Percentiles rank a stretch among this genome's conserved stretches.
Evolutionary conservation across 2,888 invertebrate genomes (phyloP).

Genomic region (Acleris holmiana): DNA sequence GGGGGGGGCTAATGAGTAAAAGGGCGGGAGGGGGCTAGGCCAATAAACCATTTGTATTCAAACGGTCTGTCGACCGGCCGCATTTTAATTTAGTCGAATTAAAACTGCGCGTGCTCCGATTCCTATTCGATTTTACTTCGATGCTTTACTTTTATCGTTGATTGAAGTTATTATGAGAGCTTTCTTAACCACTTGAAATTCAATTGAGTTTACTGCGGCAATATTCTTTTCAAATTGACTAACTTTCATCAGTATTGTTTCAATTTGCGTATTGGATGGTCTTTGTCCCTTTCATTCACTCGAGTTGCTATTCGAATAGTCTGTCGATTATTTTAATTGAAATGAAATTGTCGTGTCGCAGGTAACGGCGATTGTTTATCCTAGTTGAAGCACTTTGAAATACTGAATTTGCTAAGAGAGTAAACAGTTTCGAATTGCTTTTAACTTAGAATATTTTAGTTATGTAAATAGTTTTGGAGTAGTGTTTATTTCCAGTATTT

Average conservation of each 20-base stretch:
- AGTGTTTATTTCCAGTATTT: neutral
- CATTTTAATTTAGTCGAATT: constrained; percentile 84
- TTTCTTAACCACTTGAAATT: constrained; percentile 51
- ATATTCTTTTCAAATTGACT: constrained; percentile 66
- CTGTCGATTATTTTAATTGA: constrained; percentile 27
- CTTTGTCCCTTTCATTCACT: constrained; percentile 45
- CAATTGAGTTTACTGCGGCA: constrained; percentile 54
- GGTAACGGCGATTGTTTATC: constrained; percentile 11
- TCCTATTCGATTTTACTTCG: constrained; percentile 64
- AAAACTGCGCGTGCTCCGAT: constrained; percentile 81
- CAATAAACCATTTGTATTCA: constrained; percentile 82
- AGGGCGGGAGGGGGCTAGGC: constrained; percentile 57
- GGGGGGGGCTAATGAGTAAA: constrained; percentile 69
- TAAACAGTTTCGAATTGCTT: constrained; percentile 15
- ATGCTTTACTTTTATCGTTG: constrained; percentile 79
- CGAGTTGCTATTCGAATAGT: constrained; percentile 24
- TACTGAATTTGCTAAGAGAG: neutral
- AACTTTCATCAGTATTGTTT: constrained; percentile 62
- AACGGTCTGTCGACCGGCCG: constrained; percentile 67
- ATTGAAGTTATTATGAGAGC: constrained; percentile 72
- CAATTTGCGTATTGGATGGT: constrained; percentile 55
- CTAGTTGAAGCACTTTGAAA: constrained; percentile 16
- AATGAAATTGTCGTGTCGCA: constrained; percentile 15
- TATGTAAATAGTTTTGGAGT: neutral
- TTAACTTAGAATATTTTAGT: neutral